These are phyloP conservation scores for Acleris sparsana DNA, from an alignment of 2,888 invertebrate species.

Conservation along the genomic window DNA sequence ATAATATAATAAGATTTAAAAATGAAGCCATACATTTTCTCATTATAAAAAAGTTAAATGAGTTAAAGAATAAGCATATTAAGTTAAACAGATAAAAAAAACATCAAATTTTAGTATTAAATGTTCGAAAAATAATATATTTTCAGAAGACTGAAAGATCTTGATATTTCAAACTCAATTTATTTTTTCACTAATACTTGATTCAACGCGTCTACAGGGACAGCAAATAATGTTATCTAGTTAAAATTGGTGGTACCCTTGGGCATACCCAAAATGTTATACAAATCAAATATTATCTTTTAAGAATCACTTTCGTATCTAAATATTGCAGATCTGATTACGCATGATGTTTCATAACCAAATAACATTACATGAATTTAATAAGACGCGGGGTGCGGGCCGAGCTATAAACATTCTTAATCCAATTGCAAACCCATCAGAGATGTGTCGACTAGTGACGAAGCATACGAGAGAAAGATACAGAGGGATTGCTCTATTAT, in stretches of 20 bases:
- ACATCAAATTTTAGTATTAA: no score
- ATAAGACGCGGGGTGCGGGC: conserved; percentile 30
- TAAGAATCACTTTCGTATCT: neutral
- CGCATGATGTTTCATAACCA: conserved; percentile 32
- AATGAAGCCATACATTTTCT: conserved; percentile 13
- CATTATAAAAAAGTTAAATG: conserved; percentile 11
- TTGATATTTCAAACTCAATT: neutral
- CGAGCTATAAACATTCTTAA: conserved; percentile 52
- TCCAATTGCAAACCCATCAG: conserved; percentile 71
- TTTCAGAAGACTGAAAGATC: no score
- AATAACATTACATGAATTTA: conserved; percentile 34
- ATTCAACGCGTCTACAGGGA: neutral
- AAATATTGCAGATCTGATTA: conserved; percentile 23
- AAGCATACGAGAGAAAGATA: conserved; percentile 4
- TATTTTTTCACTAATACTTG: neutral
- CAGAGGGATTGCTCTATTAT: conserved; percentile 6
- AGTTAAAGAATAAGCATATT: neutral
- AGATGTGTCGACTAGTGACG: conserved; percentile 68
- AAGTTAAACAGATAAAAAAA: neutral
- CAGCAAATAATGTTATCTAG: neutral
- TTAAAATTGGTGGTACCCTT: neutral
- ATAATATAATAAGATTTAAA: conserved; percentile 3
- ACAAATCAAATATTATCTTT: neutral
- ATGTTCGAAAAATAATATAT: no score
- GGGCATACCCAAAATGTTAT: neutral